Conservation (phyloP, 2,113 vertebrate species). For the Myotis lucifugus region DNA sequence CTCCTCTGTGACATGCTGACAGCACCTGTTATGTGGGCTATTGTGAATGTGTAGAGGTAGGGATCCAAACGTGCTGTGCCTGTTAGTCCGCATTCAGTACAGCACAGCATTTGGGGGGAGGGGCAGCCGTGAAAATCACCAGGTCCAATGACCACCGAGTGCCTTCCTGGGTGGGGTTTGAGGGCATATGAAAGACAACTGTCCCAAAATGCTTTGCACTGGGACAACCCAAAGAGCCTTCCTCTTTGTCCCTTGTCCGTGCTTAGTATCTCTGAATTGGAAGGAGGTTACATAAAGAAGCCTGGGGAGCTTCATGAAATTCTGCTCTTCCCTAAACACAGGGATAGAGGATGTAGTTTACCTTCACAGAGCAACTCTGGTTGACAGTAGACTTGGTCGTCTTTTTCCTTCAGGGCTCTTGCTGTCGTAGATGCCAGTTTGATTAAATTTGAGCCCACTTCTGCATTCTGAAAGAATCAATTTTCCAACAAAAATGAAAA, state of each 20-base stretch:
- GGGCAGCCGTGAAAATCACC: accelerated
- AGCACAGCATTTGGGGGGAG: not conserved
- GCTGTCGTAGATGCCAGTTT: slow-evolving; percentile 87
- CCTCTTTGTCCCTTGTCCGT: not conserved
- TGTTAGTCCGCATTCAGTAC: not conserved
- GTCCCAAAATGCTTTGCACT: not conserved
- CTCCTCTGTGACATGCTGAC: no score
- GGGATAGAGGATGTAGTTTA: slow-evolving; percentile 73
- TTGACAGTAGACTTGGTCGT: slow-evolving; percentile 89
- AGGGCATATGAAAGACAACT: not conserved
- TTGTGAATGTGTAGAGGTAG: accelerated
- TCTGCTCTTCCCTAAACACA: not conserved
- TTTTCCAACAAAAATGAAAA: not conserved
- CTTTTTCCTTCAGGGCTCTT: slow-evolving; percentile 91
- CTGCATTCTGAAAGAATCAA: slow-evolving; percentile 83
- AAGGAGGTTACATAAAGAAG: not conserved
- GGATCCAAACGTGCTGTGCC: accelerated
- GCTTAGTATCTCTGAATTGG: accelerated
- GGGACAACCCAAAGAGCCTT: not conserved
- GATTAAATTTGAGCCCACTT: slow-evolving; percentile 89
- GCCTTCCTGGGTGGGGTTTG: not conserved
- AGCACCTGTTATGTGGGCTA: not conserved
- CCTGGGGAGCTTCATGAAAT: not conserved
- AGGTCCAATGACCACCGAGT: not conserved
- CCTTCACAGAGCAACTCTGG: slow-evolving; percentile 91